A percentile compares a stretch with the other conserved stretches of the same genome.
Evolutionary conservation across 2,113 vertebrate species (phyloP).

Genomic region (Ellobius talpinus): DNA sequence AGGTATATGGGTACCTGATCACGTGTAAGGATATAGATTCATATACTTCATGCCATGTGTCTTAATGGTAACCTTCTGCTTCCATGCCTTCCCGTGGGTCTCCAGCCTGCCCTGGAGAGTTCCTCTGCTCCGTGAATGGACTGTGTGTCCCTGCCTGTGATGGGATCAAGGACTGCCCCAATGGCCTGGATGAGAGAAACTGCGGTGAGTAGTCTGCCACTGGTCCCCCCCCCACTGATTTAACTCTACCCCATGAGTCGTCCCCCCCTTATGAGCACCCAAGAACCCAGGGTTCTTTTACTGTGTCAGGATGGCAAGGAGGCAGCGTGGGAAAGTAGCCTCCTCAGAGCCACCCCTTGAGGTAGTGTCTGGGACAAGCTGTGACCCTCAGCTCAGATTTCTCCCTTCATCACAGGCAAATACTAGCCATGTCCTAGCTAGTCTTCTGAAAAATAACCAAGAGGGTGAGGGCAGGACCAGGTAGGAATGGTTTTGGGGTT

Average conservation of each 20-base stretch:
- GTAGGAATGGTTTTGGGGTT: accelerated
- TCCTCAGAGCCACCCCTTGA: accelerated
- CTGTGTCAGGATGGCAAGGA: background rate
- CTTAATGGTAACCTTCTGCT: background rate
- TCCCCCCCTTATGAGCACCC: background rate
- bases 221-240: accelerated
- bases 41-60: accelerated
- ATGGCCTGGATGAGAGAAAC: slow-evolving; percentile 94
- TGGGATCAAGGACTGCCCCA: slow-evolving; percentile 94
- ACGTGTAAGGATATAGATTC: background rate
- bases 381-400: background rate
- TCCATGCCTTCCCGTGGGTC: slow-evolving; percentile 40
- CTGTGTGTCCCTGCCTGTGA: slow-evolving; percentile 95
- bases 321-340: background rate
- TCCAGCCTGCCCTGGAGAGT: slow-evolving; percentile 94
- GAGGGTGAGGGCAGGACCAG: background rate
- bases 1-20: background rate
- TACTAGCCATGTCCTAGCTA: background rate
- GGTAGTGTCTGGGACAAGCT: background rate
- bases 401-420: background rate
- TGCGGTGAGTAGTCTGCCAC: slow-evolving; percentile 88
- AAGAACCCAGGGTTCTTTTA: background rate
- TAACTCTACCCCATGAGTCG: background rate
- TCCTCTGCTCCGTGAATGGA: slow-evolving; percentile 92
- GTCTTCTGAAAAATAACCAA: background rate